Base-by-base conservation (phyloP, 2,888 invertebrate genomes). In the Tenthredo mesomela region DNA sequence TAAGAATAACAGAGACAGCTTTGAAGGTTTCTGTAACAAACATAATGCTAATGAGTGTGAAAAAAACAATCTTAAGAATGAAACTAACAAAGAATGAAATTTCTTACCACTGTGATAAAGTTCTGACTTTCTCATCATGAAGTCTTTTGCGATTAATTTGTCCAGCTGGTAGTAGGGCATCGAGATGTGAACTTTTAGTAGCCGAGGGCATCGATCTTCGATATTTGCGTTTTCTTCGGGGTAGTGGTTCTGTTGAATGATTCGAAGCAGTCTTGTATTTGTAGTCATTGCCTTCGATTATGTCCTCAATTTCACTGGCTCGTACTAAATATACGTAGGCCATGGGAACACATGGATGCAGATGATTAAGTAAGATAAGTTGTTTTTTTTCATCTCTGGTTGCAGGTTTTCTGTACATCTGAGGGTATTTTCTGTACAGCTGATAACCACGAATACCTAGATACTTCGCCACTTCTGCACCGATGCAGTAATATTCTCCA, bases 361-460 rank as follows among this genome's bases (percentile, higher is more conserved):
- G n/a, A n/a, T n/a, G 93, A 25, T 98, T 98, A 37, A 98, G 95
- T 91, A 98, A 98, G 4, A 98, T 96, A 50, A 99, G 94, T 87
- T 97, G 97, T 93, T 98, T 99, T 87, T 99, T 95, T 94, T 99
- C 99, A 86, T 99, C 99, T 92, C 98, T 97, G 0, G 98, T 98
- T 4, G 99, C 96, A 6, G 98, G 97, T 89, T 99, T 96, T 90
- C 99, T 96, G 94, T 97, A 98, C 96, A 99, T 97, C 87, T 99
- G 98, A 90, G 99, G 99, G 93, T 99, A 99, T 92, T 98, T 97
- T 94, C 99, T 99, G 94, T 99, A 99, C n/a, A n/a, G n/a, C n/a
- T n/a, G 94, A 0, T 99, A 98, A 78, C 99, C 99, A 86, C 99
- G 96, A 29, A 99, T 95, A 43, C 99, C 97, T 87, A 99, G 94